Evolutionary conservation across 2,888 invertebrate genomes (phyloP), one percentile per base, ranked within the genome.

Genomic region (Melipona bicolor): DNA sequence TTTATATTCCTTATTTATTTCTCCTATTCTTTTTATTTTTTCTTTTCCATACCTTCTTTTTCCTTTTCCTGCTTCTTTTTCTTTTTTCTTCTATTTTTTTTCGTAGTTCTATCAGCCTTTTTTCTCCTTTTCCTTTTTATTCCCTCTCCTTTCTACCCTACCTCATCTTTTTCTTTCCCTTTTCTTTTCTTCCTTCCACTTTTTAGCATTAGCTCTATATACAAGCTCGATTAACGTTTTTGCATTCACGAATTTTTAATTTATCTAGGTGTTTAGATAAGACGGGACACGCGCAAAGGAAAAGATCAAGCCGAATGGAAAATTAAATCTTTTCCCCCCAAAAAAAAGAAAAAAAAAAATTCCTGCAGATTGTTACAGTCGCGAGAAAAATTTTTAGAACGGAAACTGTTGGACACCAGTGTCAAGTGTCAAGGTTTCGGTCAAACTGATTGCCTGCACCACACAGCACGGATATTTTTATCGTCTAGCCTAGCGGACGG

Each of bases 381-480:
- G 11, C 32, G 19, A 56, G 19, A 11, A 27, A 17, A 13, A 49
- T 61, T 50, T n/a, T n/a, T 9, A 15, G 27, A n/a, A 27, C 50
- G n/a, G 2, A 73, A 15, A 27, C 21, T 49, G 32, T 50, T n/a
- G 52, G 54, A 54, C 59, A 32, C 15, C 75, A 64, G n/a, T 54
- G 65, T 74, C 74, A 70, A 77, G 70, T 76, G 71, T 82, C 75
- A 78, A 77, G 83, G 78, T 78, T 78, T 78, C 73, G 61, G 77
- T 70, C 54, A 64, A 71, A 77, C 67, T 32, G 21, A 69, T 19
- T 21, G 17, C 73, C 73, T 21, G 21, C 49, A 32, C 62, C 62
- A 36, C 50, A 59, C 62, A 61, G 74, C 43, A n/a, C 9, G 52
- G 68, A 27, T 68, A 82, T 56, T 78, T 82, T 78, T 72, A 79